phyloP scores from a whole-genome alignment of 2,797 vertebrate genomes.

The Diplodus puntazzo region DNA sequence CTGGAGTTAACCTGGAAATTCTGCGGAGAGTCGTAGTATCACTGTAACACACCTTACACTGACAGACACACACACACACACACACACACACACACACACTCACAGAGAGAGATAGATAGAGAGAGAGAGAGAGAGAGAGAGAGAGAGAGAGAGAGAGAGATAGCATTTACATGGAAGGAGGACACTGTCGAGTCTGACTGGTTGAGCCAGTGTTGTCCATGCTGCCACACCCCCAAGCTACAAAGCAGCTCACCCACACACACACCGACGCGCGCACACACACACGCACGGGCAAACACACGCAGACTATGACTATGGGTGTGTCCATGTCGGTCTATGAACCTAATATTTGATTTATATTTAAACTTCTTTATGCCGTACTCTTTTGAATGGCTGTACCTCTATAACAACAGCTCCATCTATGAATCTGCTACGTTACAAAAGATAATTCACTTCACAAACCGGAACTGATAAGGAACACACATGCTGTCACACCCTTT shows the following conservation, averaged over 20 bases:
- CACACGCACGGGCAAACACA: background rate
- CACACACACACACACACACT: too few relatives aligned
- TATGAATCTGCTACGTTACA: background rate
- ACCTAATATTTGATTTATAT: conserved; percentile 1
- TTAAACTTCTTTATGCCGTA: background rate
- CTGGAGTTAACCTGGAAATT: background rate
- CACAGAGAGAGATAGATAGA: too few relatives aligned
- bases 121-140: too few relatives aligned
- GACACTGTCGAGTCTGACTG: conserved; percentile 58
- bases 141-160: background rate
- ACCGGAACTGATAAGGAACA: background rate
- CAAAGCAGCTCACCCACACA: background rate
- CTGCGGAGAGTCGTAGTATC: conserved; percentile 12
- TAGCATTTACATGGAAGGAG: conserved; percentile 5
- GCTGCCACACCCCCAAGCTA: conserved; percentile 40
- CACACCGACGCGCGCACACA: background rate
- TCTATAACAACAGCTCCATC: background rate
- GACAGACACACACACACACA: background rate
- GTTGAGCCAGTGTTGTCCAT: conserved; percentile 56
- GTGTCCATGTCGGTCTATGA: conserved; percentile 3
- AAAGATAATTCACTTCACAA: background rate
- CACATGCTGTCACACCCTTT: background rate
- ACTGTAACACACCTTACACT: conserved; percentile 15
- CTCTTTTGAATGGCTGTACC: too few relatives aligned
- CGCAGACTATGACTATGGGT: background rate